Conservation (phyloP, 2,113 vertebrate species). For the Ophthalmolycus amberensis region DNA sequence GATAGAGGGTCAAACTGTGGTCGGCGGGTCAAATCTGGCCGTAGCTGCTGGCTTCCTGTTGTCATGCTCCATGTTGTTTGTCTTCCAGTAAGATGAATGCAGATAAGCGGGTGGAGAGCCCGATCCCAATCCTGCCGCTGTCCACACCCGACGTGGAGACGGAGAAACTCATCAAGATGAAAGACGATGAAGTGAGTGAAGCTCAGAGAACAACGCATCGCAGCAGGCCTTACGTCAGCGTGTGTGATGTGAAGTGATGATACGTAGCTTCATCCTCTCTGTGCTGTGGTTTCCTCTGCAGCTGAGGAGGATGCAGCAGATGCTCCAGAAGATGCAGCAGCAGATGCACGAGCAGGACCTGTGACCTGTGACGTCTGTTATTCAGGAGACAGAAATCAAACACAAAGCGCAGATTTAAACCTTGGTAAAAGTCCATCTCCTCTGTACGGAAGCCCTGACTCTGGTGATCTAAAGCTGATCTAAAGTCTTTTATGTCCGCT, state of each 20-base stretch:
- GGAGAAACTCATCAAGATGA: conserved; percentile 94
- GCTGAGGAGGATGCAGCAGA: conserved; percentile 83
- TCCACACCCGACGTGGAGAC: conserved; percentile 90
- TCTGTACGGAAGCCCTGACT: no score
- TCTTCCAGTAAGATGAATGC: conserved; percentile 89
- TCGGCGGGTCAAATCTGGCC: no score
- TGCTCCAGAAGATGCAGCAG: conserved; percentile 85
- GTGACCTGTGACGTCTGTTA: conserved; percentile 36
- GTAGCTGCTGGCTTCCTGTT: not conserved
- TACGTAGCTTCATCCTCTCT: conserved; percentile 13
- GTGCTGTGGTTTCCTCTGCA: conserved; percentile 31
- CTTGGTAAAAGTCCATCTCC: not conserved
- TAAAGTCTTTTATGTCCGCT: no score
- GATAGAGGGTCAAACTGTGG: no score
- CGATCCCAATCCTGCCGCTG: conserved; percentile 89
- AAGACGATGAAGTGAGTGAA: conserved; percentile 90
- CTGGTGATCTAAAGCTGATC: no score
- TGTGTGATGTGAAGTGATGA: conserved; percentile 31
- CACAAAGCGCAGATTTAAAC: not conserved
- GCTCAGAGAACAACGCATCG: conserved; percentile 14
- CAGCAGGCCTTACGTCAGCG: conserved; percentile 26
- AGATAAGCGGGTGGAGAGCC: conserved; percentile 91
- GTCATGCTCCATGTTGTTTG: not conserved
- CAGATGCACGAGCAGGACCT: conserved; percentile 84
- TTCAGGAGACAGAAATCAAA: not conserved